A percentile compares a stretch with the other conserved stretches of the same genome.
Evolutionary conservation across 2,113 vertebrate genomes (phyloP).

Genomic region (Microcebus jonahi): DNA sequence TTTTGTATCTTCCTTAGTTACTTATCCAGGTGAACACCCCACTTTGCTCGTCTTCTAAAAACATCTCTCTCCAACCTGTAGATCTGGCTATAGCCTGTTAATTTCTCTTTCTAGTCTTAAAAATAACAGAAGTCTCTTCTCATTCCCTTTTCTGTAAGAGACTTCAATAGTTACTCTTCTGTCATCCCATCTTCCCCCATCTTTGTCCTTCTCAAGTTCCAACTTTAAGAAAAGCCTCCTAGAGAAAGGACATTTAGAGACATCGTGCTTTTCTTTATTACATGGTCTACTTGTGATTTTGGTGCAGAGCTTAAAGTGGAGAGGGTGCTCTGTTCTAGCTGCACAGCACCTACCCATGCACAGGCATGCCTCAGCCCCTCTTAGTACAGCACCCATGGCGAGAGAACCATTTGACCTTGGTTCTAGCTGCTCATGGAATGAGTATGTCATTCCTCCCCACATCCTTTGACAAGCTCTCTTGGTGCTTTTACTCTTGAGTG

Average conservation of each 20-base stretch:
- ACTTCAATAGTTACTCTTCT: not conserved
- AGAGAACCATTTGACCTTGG: not conserved
- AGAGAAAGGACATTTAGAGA: not conserved
- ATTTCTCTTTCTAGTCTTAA: not conserved
- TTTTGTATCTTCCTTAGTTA: not conserved
- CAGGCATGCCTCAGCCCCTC: not conserved
- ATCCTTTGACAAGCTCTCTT: not conserved
- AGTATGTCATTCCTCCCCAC: not conserved
- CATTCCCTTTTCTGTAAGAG: not conserved
- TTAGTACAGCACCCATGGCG: rapidly evolving
- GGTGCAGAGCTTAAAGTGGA: not conserved
- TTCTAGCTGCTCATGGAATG: not conserved
- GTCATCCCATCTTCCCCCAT: not conserved
- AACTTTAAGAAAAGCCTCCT: not conserved
- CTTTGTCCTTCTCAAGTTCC: not conserved
- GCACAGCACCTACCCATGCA: too few relatives aligned
- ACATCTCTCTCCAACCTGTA: not conserved
- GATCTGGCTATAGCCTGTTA: not conserved
- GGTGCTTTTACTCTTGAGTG: not conserved
- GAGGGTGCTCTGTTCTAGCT: not conserved
- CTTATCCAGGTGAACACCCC: not conserved
- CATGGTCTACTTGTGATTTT: not conserved
- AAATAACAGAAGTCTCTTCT: not conserved
- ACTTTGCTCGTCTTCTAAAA: not conserved
- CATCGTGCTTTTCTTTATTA: not conserved